phyloP scores from a whole-genome alignment of 2,888 invertebrate species.

The Napeogenes sylphis region DNA sequence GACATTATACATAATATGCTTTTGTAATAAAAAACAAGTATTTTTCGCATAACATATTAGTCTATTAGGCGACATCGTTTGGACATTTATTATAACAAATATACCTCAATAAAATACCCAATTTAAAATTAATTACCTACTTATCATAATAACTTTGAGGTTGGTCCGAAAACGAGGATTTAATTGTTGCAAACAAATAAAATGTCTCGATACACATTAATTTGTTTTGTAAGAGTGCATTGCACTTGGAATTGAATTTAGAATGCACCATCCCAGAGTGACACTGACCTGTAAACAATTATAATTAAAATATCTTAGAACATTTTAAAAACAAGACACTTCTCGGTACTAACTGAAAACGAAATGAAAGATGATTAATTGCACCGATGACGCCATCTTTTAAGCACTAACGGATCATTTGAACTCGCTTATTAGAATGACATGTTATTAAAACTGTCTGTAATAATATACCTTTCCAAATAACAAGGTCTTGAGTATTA shows the following conservation, averaged over 20 bases:
- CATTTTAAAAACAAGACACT: too few relatives aligned
- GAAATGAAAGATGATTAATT: constrained; percentile 41
- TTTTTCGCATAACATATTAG: constrained; percentile 46
- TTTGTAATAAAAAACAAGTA: constrained; percentile 19
- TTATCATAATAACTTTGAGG: constrained; percentile 64
- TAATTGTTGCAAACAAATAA: constrained; percentile 62
- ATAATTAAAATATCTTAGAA: too few relatives aligned
- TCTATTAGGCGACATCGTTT: constrained; percentile 41
- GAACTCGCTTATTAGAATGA: constrained; percentile 15
- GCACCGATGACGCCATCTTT: constrained; percentile 37
- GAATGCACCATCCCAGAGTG: too few relatives aligned
- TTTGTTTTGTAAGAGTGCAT: constrained; percentile 72
- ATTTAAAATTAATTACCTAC: constrained; percentile 67
- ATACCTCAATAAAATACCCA: constrained; percentile 52
- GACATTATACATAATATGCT: background rate
- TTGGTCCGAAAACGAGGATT: constrained; percentile 54
- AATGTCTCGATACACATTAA: constrained; percentile 53
- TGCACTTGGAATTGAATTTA: constrained; percentile 58
- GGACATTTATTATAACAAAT: constrained; percentile 50
- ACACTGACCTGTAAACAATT: too few relatives aligned
- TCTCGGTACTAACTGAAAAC: too few relatives aligned
- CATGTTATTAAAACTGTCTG: background rate
- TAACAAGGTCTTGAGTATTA: constrained; percentile 10
- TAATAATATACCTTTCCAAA: background rate
- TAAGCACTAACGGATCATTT: constrained; percentile 27